Evolutionary conservation across 1,140 invertebrate genomes (phyloP), one percentile per base, ranked within the genome.

Genomic region (Formica exsecta): DNA sequence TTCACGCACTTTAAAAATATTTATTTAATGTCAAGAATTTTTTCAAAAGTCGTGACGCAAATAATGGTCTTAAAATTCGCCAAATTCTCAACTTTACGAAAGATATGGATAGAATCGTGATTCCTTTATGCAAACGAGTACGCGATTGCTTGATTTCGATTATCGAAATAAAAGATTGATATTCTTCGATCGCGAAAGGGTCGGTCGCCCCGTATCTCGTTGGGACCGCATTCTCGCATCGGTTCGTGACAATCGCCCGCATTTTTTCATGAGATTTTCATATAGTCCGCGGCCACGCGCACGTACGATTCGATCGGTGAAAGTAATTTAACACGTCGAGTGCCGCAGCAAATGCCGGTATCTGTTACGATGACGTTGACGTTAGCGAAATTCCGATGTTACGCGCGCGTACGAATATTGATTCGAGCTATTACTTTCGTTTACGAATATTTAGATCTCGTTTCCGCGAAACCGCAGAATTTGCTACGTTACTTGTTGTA

Each of bases 381-480:
- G 54, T 54, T 22, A 68, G 25, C 38, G 68, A 83, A 83, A 83
- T 74, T 61, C 79, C 79, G 38, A 83, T 74, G 68, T 80, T 80
- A 80, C 65, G 41, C 64, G 29, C 22, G 62, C 19, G 25, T 44
- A 38, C 13, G 66, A 71, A 61, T 61, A 70, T 83, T 11, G 71
- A 61, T 59, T 57, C 38, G 6, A 41, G 32, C 22, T 75, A 8
- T 59, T 32, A 19, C 51, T 57, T 13, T 13, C 16, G 16, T 51
- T 51, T 51, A 13, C 48, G 48, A 51, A 51, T 51, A 51, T 51
- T 19, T 5, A 51, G 25, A 32, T 19, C n/a, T 80, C 16, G n/a
- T 44, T 54, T 38, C 54, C 61, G 41, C 41, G 41, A 44, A 8
- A 8, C 9, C 41, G 48, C 48, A 51, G 48, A 19, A 51, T 19